phyloP scores from a whole-genome alignment of 2,888 invertebrate species.

The Flabesymbios commensalis region DNA sequence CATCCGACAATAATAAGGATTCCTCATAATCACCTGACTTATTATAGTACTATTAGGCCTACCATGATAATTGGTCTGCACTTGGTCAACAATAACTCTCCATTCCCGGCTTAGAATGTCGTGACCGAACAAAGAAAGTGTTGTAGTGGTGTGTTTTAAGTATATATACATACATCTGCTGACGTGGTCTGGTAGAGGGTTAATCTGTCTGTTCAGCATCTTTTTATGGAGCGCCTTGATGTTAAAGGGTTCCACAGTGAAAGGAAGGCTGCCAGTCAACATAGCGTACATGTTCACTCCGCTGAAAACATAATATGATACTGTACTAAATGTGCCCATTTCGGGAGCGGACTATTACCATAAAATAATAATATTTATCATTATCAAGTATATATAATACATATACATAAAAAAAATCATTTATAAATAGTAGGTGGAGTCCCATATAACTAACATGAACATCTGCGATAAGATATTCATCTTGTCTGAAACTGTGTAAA shows the following conservation, averaged over 20 bases:
- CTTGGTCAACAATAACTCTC: too few species aligned
- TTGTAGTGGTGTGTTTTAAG: not conserved
- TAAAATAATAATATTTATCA: too few species aligned
- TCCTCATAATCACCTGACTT: too few species aligned
- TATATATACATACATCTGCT: slow-evolving; percentile 40
- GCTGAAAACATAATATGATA: slow-evolving; percentile 33
- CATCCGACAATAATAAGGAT: too few species aligned
- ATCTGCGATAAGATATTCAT: too few species aligned
- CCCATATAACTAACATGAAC: not conserved
- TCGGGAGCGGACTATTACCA: too few species aligned
- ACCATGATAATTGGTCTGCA: too few species aligned
- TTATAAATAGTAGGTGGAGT: not conserved
- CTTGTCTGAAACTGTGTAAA: too few species aligned
- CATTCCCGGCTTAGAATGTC: too few species aligned
- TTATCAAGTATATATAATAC: not conserved
- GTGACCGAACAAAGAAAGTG: too few species aligned
- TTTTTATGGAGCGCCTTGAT: slow-evolving; percentile 57
- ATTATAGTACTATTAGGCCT: too few species aligned
- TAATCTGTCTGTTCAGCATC: slow-evolving; percentile 57
- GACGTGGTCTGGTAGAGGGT: slow-evolving; percentile 49
- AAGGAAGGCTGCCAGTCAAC: slow-evolving; percentile 59
- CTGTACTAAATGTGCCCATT: not conserved
- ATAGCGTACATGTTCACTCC: slow-evolving; percentile 61
- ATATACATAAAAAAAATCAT: not conserved
- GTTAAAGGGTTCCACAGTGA: slow-evolving; percentile 60